Conservation (phyloP, 2,113 vertebrate genomes). For the Aegotheles bennettii region DNA sequence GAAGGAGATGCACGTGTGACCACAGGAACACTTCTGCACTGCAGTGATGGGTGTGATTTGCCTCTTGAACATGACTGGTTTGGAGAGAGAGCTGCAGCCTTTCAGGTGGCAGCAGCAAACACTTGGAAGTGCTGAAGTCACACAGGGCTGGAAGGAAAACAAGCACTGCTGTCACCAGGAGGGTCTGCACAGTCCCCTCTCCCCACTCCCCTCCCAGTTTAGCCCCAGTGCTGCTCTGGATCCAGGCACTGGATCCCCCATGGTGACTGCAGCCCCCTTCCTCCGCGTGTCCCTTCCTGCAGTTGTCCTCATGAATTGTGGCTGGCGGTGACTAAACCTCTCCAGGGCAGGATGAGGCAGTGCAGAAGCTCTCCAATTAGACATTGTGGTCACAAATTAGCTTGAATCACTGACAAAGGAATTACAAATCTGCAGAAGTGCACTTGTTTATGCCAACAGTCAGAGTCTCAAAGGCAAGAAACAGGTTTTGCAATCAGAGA, state of each 20-base stretch:
- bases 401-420: neutral
- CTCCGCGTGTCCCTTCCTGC: neutral
- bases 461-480: neutral
- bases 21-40: neutral
- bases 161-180: neutral
- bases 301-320: rapidly evolving
- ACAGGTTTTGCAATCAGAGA: neutral
- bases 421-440: neutral
- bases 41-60: neutral
- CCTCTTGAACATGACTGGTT: neutral
- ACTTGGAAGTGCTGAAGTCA: neutral
- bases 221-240: neutral
- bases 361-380: neutral
- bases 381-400: neutral
- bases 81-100: neutral
- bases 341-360: neutral
- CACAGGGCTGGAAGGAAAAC: neutral
- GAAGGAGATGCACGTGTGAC: neutral
- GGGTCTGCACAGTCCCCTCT: neutral
- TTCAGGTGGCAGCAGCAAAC: neutral
- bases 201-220: neutral
- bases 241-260: neutral
- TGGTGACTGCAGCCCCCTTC: neutral
- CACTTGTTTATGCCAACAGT: neutral
- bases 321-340: neutral